Evolutionary conservation across 2,113 vertebrate genomes (phyloP), one percentile per base, ranked within the genome.

Genomic region (Cyprinus carpio): DNA sequence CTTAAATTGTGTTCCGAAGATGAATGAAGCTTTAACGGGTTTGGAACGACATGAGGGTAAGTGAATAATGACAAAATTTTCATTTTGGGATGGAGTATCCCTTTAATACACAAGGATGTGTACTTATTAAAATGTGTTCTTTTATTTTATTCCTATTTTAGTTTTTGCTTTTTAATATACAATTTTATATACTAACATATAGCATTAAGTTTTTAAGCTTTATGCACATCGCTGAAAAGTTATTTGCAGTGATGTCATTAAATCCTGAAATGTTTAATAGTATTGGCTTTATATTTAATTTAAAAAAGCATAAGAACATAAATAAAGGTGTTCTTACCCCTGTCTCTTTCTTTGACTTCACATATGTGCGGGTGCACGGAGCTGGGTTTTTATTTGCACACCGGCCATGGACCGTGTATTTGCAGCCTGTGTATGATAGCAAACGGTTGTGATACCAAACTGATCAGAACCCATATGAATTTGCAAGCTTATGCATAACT

Each of bases 361-460:
- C 96, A 76, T 97, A 98, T 78, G 96, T 98, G 78, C 91, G 94
- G 88, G 95, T 93, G 78, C 97, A 97, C 76, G 93, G 93, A 69
- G 93, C 92, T 2, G 92, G 91, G 12, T 95, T 96, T 86, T 93
- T 96, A 93, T 96, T 96, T 90, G 97, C 96, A 91, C 97, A 97
- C 79, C 95, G 96, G 89, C 94, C 96, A 34, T 98, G 97, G 15
- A 96, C 96, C 0, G 94, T 96, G 90, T 95, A 97, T 90, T 93
- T 97, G 91, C 97, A 98, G 77, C 96, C 97, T 98, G 93, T 62
- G 34, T 74, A 75, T n/a, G 69, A 27, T 83, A 15, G 49, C 18
- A 84, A 58, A 87, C 23, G 56, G 25, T 46, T 46, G 18, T 11
- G n/a, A 56, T 75, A 23, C 23, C 20, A 34, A 84, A 58, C 27